These are phyloP conservation scores for Diabrotica undecimpunctata DNA, from an alignment of 1,140 invertebrate genomes.

Conservation along the genomic window DNA sequence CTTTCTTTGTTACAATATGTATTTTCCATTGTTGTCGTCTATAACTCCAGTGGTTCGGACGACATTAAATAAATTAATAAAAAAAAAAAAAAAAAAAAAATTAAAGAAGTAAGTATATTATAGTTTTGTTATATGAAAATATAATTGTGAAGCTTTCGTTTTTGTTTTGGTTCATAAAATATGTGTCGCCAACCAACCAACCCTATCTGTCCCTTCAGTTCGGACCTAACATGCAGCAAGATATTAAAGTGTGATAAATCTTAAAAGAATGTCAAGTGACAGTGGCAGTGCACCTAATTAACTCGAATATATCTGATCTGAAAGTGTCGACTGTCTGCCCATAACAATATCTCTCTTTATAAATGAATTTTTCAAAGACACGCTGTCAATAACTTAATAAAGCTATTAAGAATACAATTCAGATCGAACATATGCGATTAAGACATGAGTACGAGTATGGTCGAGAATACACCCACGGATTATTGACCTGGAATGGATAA, in stretches of 20 bases:
- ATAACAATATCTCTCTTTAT: slow-evolving; percentile 3
- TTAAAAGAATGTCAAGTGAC: neutral
- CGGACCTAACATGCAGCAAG: neutral
- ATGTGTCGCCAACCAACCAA: no score
- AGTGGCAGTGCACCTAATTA: neutral
- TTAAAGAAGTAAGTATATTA: no score
- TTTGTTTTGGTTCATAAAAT: no score
- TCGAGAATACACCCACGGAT: neutral
- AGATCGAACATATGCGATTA: neutral
- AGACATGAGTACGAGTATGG: neutral
- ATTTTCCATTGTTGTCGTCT: no score
- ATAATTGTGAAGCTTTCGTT: no score
- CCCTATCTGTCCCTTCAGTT: neutral
- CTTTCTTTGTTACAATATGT: no score
- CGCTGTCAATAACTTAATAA: slow-evolving; percentile 2
- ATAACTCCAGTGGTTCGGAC: no score
- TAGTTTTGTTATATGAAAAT: no score
- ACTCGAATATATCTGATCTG: neutral
- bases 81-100: no score
- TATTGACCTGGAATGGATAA: neutral
- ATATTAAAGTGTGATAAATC: slow-evolving; percentile 1
- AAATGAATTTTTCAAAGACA: neutral
- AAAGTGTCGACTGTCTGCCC: neutral
- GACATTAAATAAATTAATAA: no score
- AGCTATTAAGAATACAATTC: neutral